Percentiles rank a stretch among this genome's conserved stretches.
Evolutionary conservation across 1,140 invertebrate species (phyloP).

Genomic region (Pemphigus obesinymphae): DNA sequence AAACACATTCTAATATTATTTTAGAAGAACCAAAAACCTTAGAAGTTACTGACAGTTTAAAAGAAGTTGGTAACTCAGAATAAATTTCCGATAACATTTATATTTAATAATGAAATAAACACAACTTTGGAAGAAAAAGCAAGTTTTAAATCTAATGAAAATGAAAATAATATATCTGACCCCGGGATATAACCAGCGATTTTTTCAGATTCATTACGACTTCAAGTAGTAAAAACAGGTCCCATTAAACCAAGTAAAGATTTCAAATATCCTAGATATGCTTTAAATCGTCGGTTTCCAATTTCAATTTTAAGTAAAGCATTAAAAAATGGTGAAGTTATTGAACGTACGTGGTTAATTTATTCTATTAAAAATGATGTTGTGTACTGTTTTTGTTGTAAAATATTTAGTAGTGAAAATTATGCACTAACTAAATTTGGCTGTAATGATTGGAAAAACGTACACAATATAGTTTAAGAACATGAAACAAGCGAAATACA

Average conservation of each 20-base stretch:
- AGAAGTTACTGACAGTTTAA: not conserved
- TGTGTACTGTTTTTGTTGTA: conserved; percentile 8
- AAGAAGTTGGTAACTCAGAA: not conserved
- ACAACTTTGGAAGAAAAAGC: not conserved
- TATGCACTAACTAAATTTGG: not conserved
- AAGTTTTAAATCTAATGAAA: not conserved
- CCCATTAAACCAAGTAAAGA: not conserved
- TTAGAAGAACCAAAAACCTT: not conserved
- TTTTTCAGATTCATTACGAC: not conserved
- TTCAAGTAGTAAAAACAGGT: not conserved
- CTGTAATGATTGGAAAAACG: conserved; percentile 7
- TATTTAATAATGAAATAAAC: not conserved
- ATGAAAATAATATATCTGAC: not conserved
- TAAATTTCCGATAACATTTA: not conserved
- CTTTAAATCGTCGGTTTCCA: not conserved
- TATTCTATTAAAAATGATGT: not conserved
- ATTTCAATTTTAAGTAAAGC: not conserved
- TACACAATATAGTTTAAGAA: not conserved
- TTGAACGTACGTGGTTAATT: not conserved
- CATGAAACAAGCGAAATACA: conserved; percentile 1
- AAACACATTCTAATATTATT: not conserved
- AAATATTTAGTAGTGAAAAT: conserved; percentile 8
- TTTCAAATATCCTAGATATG: conserved; percentile 3
- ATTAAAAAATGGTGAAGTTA: not conserved
- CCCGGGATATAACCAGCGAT: not conserved